A percentile compares a stretch with the other conserved stretches of the same genome.
Evolutionary conservation across 2,113 vertebrate species (phyloP).

Genomic region (Blennius ocellaris): DNA sequence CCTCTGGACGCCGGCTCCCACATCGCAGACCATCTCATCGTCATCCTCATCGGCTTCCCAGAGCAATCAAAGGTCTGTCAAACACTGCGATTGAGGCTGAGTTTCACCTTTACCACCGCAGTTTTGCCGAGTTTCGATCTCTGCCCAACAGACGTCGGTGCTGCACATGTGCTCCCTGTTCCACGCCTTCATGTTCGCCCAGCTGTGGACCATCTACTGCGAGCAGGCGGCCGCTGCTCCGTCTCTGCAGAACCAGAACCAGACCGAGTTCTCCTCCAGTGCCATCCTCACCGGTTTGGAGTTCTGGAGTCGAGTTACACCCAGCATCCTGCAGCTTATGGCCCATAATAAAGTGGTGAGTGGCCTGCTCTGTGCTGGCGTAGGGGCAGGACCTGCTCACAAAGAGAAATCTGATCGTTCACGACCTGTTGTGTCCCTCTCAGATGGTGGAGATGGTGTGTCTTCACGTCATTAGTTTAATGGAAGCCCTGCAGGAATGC

Average conservation of each 20-base stretch:
- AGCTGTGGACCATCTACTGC: slow-evolving; percentile 99
- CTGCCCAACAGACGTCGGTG: slow-evolving; percentile 90
- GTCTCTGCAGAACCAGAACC: slow-evolving; percentile 92
- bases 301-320: slow-evolving; percentile 98
- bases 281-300: slow-evolving; percentile 96
- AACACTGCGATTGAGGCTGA: slow-evolving; percentile 6
- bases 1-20: slow-evolving; percentile 98
- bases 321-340: slow-evolving; percentile 98
- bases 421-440: slow-evolving; percentile 9
- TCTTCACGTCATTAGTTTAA: slow-evolving; percentile 97
- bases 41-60: slow-evolving; percentile 98
- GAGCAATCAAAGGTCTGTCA: slow-evolving; percentile 96
- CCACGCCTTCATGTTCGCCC: slow-evolving; percentile 99
- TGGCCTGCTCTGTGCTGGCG: slow-evolving; percentile 16
- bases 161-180: slow-evolving; percentile 99
- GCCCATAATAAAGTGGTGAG: slow-evolving; percentile 99
- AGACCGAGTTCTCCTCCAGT: slow-evolving; percentile 94
- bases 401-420: too few relatives aligned
- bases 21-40: slow-evolving; percentile 97
- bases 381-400: too few relatives aligned
- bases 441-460: slow-evolving; percentile 99
- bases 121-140: slow-evolving; percentile 13
- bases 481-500: slow-evolving; percentile 98
- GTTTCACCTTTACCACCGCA: slow-evolving; percentile 4
- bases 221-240: slow-evolving; percentile 94